phyloP scores from a whole-genome alignment of 2,113 vertebrate genomes.

The Calidris pugnax region DNA sequence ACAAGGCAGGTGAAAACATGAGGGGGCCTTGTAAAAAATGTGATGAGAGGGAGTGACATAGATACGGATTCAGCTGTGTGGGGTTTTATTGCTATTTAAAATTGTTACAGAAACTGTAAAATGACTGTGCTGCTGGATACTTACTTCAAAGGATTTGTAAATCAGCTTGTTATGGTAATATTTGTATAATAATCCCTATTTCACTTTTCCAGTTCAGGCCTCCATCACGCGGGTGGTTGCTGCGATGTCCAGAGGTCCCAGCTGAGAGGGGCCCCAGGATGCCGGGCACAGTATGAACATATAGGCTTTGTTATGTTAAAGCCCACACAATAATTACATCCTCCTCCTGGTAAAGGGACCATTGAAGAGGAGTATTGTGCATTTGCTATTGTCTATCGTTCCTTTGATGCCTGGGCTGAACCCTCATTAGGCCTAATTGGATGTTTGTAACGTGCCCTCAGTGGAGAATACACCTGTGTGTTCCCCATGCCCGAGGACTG shows the following conservation, averaged over 20 bases:
- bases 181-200: background rate
- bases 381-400: constrained; percentile 14
- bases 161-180: background rate
- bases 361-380: background rate
- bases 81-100: background rate
- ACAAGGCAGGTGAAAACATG: background rate
- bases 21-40: background rate
- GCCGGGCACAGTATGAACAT: background rate
- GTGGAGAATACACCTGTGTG: constrained; percentile 7
- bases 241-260: background rate
- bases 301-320: constrained; percentile 15
- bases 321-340: constrained; percentile 12
- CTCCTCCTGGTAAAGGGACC: background rate
- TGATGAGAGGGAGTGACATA: background rate
- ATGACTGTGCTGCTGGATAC: background rate
- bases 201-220: background rate
- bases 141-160: background rate
- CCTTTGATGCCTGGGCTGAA: constrained; percentile 24
- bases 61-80: background rate
- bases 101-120: background rate
- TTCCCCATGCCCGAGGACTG: background rate
- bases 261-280: background rate
- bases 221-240: background rate
- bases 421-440: constrained; percentile 37
- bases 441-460: background rate